Evolutionary conservation across 2,113 vertebrate species (phyloP), one percentile per base, ranked within the genome.

Genomic region (Eulemur macaco): DNA sequence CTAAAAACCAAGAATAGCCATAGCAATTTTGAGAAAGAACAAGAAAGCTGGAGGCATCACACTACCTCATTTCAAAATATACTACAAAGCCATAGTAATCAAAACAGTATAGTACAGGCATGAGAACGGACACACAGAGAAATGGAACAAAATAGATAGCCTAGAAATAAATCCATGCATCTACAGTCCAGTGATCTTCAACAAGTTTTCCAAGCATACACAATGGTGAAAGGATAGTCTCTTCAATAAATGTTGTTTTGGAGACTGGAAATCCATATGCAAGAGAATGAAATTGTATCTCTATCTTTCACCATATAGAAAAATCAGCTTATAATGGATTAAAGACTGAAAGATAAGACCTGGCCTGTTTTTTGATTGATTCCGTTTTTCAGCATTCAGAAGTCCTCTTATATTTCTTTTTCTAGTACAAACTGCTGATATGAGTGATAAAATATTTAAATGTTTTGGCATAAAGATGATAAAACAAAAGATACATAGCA

Each of bases 401-500:
- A 82, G 31, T 81, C 6, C 31, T 37, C 25, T 21, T 94, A 37
- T n/a, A 68, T 58, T 78, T 37, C 42, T 96, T 87, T 50, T 74
- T 77, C 63, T 87, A 77, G 63, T 86, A 54, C 15, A 96, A 86
- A 42, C 31, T 83, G 34, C 76, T 85, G 17, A 77, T 34, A 52
- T 25, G 21, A 64, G 45, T 74, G 77, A 95, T 71, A 91, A 60
- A 82, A 42, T 83, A 85, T 74, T 77, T 89, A 78, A 84, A 80
- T 80, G 13, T 15, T 87, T 78, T 78, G 56, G 39, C 60, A 86
- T 66, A 45, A 68, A 81, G 47, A 85, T 86, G 68, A 94, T 56
- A 83, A 87, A 50, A 42, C 37, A 71, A n/a, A 68, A 77, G 29
- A 83, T 47, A 64, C 27, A 77, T 39, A 58, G 12, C 71, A 78